A percentile compares a stretch with the other conserved stretches of the same genome.
Evolutionary conservation across 1,140 invertebrate species (phyloP).

Genomic region (Chironomus striatipennis): DNA sequence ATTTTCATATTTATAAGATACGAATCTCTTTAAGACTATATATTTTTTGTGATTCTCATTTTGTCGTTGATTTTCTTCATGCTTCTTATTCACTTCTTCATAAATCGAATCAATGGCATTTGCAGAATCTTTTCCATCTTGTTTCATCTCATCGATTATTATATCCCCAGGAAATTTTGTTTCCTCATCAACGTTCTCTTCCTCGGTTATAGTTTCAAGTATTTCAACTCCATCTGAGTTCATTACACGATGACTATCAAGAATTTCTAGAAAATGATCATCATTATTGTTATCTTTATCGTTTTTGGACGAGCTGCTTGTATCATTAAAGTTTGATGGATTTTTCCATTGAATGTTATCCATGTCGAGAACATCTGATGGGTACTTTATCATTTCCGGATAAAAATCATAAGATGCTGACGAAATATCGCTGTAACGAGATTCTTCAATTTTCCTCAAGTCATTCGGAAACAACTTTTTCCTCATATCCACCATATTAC

Average conservation of each 20-base stretch:
- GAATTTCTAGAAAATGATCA: conserved; percentile 4
- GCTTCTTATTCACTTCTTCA: background rate
- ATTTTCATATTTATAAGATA: background rate
- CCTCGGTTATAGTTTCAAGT: background rate
- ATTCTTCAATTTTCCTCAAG: background rate
- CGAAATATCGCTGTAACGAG: background rate
- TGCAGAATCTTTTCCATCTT: background rate
- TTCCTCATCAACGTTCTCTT: background rate
- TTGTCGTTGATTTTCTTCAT: background rate
- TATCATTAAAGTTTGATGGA: background rate
- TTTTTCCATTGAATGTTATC: background rate
- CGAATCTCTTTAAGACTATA: background rate
- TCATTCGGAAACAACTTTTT: background rate
- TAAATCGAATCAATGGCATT: background rate
- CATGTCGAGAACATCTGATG: background rate
- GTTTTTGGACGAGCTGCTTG: background rate
- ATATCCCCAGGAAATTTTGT: background rate
- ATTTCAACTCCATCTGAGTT: conserved; percentile 16
- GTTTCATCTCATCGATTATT: background rate
- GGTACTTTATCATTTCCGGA: conserved; percentile 7
- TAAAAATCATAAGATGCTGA: background rate
- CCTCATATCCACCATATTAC: background rate
- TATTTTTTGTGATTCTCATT: background rate
- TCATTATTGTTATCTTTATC: background rate
- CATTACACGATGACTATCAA: conserved; percentile 5